phyloP scores from a whole-genome alignment of 1,140 invertebrate species.

The Oncopodura yosiiana region DNA sequence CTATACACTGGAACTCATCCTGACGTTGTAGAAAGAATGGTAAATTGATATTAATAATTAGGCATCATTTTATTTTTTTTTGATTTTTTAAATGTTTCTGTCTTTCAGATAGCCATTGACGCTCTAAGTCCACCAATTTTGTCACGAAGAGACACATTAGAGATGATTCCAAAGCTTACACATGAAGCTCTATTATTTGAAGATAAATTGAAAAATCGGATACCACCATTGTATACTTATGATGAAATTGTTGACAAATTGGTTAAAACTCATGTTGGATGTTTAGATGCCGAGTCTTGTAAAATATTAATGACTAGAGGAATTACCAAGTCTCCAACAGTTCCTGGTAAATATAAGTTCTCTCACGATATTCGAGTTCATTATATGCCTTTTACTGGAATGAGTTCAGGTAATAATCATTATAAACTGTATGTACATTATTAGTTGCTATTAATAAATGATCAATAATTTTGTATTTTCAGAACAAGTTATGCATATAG shows the following conservation, averaged over 20 bases:
- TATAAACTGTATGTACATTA: background rate
- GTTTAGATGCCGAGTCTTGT: constrained; percentile 19
- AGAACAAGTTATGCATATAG: background rate
- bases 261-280: constrained; percentile 16
- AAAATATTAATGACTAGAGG: constrained; percentile 28
- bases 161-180: constrained; percentile 18
- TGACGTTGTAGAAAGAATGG: constrained; percentile 21
- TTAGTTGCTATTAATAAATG: background rate
- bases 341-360: constrained; percentile 23
- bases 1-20: constrained; percentile 27
- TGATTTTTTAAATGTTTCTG: background rate
- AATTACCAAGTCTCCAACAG: constrained; percentile 13
- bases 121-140: constrained; percentile 25
- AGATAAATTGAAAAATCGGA: constrained; percentile 11
- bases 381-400: constrained; percentile 19
- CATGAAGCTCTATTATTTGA: constrained; percentile 17
- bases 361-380: constrained; percentile 32
- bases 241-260: constrained; percentile 27
- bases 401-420: constrained; percentile 17
- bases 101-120: constrained; percentile 26
- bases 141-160: constrained; percentile 4
- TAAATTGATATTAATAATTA: constrained; percentile 6
- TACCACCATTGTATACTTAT: constrained; percentile 16
- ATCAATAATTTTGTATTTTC: background rate
- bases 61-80: background rate